These are phyloP conservation scores for Nymphicus hollandicus DNA, from an alignment of 2,113 vertebrate genomes.

Conservation along the genomic window DNA sequence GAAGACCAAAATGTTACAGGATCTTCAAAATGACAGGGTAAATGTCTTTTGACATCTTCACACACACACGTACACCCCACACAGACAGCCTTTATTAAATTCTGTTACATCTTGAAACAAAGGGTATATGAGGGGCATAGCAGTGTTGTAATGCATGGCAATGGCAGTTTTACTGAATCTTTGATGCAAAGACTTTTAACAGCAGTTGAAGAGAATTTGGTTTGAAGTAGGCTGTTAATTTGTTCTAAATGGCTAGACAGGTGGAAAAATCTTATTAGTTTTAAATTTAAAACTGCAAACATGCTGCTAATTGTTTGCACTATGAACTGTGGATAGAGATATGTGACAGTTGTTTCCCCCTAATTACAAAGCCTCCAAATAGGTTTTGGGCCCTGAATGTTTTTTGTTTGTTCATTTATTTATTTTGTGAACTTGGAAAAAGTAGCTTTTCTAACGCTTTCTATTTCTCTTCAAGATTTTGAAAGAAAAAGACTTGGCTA, in stretches of 20 bases:
- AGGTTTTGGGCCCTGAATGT: not conserved
- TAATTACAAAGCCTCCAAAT: not conserved
- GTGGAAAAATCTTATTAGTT: not conserved
- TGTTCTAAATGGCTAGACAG: not conserved
- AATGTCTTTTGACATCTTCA: not conserved
- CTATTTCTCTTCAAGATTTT: slow-evolving; percentile 73
- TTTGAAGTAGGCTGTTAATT: not conserved
- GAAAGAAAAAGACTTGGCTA: slow-evolving; percentile 84
- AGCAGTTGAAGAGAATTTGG: not conserved
- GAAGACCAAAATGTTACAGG: slow-evolving; percentile 77
- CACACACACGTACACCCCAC: not conserved
- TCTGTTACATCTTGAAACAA: not conserved
- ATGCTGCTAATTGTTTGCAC: not conserved
- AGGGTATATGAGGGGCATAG: not conserved
- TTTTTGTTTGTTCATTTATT: not conserved
- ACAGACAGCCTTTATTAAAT: not conserved
- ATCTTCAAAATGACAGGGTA: slow-evolving; percentile 87
- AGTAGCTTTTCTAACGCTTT: not conserved
- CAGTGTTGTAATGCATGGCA: not conserved
- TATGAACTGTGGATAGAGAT: not conserved
- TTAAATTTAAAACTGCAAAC: not conserved
- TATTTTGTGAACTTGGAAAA: not conserved
- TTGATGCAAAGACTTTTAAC: not conserved
- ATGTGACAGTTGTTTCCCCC: not conserved
- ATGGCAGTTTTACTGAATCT: not conserved